Base-by-base conservation (phyloP, 2,797 vertebrate genomes). In the Monodelphis domestica region DNA sequence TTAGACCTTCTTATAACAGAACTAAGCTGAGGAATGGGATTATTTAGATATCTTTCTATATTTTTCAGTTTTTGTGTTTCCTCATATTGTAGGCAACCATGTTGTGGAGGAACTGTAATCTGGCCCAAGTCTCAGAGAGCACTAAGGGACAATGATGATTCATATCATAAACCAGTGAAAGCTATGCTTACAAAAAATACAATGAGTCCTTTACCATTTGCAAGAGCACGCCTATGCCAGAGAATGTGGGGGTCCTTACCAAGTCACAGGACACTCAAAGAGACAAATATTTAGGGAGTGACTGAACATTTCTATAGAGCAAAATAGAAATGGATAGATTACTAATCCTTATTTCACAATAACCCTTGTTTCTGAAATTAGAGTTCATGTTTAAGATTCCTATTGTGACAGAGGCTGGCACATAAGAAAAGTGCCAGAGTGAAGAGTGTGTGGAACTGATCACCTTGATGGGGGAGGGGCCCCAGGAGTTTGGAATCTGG, bases 231-330 rank as follows among this genome's bases (percentile, higher is more conserved):
- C 21, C 70, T 11, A 11, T 78, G 70, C 21, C 38, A 26, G 38
- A 78, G 17, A 2, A 78, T 84, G 6, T 26, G 7, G 1, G 17
- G 17, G 70, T 3, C 9, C 24, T 50, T 11, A 26, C 70, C 24
- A 9, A 38, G 38, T 26, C 70, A 45, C 70, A 50, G 24, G 38
- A 45, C 70, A 26, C 38, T 45, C 21, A 84, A 45, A 84, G 21
- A 45, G 3, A 78, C 15, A 38, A 2, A 52, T 87, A 63, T 93
- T 78, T 88, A 87, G 54, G 21, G 11, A 87, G 33, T 94, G 88
- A 96, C 21, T 50, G 94, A 59, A 89, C 89, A 91, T 59, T 89
- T 93, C 92, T 53, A 53, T 52, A 94, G 33, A 90, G 9, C 6
- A 84, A 90, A 12, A 55, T 0, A 21, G 54, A 89, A 54, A 52